These are phyloP conservation scores for Ophion ventricosus DNA, from an alignment of 2,888 invertebrate species.

Conservation along the genomic window DNA sequence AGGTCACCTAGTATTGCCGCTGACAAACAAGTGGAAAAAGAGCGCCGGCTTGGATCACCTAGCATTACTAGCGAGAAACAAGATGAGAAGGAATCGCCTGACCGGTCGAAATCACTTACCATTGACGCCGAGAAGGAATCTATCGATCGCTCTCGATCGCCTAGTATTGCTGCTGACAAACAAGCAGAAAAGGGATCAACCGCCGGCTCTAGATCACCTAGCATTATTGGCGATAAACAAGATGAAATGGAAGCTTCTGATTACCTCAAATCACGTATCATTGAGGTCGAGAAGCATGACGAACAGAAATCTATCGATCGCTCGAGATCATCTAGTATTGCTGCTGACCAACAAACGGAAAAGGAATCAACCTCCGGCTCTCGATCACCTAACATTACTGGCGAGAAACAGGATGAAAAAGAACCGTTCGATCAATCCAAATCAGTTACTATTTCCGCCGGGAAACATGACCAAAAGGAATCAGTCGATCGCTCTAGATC, in stretches of 20 bases:
- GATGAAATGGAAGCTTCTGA: constrained; percentile 2
- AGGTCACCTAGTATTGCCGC: constrained; percentile 38
- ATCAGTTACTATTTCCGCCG: too few relatives aligned
- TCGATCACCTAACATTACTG: constrained; percentile 25
- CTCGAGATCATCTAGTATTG: constrained; percentile 43
- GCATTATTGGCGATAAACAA: constrained; percentile 29
- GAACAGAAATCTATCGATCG: background rate
- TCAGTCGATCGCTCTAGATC: constrained; percentile 6
- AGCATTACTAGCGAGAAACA: constrained; percentile 31
- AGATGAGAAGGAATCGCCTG: constrained; percentile 46
- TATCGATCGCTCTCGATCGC: constrained; percentile 39
- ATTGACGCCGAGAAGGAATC: constrained; percentile 14
- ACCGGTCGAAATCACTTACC: constrained; percentile 49
- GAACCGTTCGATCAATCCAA: too few relatives aligned
- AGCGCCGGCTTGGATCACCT: constrained; percentile 17
- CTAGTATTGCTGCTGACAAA: constrained; percentile 25
- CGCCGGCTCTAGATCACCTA: constrained; percentile 29
- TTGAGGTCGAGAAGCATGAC: constrained; percentile 21
- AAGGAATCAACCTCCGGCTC: background rate
- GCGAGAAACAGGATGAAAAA: background rate
- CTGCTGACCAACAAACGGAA: constrained; percentile 31
- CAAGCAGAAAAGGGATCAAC: background rate
- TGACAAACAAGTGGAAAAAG: constrained; percentile 44
- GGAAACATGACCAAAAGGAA: too few relatives aligned
- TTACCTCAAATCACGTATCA: constrained; percentile 43